Conservation (phyloP, 1,140 invertebrate genomes). For the Trinorchestia longiramus region DNA sequence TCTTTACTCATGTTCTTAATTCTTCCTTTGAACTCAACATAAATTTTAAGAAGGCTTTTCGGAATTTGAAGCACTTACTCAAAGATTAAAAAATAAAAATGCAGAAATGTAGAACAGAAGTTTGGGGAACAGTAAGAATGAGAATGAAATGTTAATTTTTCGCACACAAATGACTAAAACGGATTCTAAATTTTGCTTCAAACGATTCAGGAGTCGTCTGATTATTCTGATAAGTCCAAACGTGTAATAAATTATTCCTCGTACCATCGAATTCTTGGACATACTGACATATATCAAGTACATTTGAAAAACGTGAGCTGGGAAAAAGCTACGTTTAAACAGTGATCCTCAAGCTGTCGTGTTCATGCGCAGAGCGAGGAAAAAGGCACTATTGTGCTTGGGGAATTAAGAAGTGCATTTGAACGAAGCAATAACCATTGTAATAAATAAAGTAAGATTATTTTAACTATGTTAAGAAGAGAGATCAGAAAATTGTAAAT, state of each 20-base stretch:
- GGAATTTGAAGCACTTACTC: too few species aligned
- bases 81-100: too few species aligned
- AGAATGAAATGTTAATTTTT: background rate
- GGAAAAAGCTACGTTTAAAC: background rate
- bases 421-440: background rate
- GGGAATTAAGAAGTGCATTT: background rate
- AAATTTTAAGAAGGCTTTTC: too few species aligned
- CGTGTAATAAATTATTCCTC: too few species aligned
- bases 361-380: constrained; percentile 39
- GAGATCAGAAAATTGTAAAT: background rate
- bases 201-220: background rate
- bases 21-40: background rate
- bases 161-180: background rate
- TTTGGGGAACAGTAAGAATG: background rate
- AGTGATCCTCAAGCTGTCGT: background rate
- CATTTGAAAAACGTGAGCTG: background rate
- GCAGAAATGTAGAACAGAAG: background rate
- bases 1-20: background rate
- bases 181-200: background rate
- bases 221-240: background rate
- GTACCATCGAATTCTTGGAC: too few species aligned
- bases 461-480: background rate
- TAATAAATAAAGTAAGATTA: background rate
- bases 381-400: background rate
- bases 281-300: too few species aligned